Evolutionary conservation across 2,113 vertebrate genomes (phyloP).

Genomic region (Loxodonta africana): DNA sequence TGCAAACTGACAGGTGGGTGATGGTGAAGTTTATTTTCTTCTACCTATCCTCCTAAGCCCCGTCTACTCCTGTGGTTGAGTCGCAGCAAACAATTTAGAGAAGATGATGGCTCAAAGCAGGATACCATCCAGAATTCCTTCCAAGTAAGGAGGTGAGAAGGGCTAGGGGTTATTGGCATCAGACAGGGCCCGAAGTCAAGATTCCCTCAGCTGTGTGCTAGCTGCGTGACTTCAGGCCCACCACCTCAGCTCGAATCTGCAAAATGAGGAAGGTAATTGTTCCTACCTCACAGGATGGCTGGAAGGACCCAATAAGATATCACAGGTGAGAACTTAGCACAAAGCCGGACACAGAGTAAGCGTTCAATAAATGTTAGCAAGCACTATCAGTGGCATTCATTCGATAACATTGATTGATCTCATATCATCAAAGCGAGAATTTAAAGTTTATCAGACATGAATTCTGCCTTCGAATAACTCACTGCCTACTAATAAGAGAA

Average conservation of each 20-base stretch:
- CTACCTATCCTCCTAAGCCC: accelerated
- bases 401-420: accelerated
- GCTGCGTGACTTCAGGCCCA: neutral
- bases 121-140: neutral
- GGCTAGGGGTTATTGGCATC: neutral
- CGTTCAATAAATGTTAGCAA: too few species aligned
- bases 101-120: neutral
- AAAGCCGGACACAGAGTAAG: neutral
- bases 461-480: neutral
- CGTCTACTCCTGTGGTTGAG: neutral
- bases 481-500: neutral
- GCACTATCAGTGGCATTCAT: neutral
- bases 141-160: neutral
- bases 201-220: accelerated
- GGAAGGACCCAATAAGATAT: neutral
- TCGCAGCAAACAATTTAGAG: neutral
- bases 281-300: neutral
- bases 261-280: too few species aligned
- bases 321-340: neutral
- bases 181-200: neutral
- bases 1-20: neutral
- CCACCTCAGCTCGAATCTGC: neutral
- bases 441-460: neutral
- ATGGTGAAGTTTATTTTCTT: neutral
- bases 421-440: neutral